Conservation (phyloP, 2,888 invertebrate species). For the Noctuana brunneofusca region DNA sequence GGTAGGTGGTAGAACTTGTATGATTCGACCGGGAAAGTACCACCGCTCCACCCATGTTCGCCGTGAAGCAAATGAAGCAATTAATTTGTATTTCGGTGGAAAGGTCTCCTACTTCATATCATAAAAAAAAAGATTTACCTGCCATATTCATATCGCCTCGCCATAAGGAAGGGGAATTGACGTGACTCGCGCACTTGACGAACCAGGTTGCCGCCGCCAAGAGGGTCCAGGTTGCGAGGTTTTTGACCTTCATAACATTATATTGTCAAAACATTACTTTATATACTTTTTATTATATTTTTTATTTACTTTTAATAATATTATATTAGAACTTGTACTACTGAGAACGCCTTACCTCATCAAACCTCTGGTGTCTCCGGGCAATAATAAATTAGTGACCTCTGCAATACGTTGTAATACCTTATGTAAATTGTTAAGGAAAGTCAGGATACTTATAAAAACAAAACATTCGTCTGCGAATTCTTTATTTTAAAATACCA, state of each 20-base stretch:
- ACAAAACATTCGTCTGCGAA: conserved; percentile 42
- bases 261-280: too few species aligned
- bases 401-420: too few species aligned
- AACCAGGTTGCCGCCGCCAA: conserved; percentile 69
- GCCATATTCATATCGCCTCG: conserved; percentile 53
- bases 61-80: too few species aligned
- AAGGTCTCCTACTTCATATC: too few species aligned
- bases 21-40: too few species aligned
- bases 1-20: too few species aligned
- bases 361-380: background rate
- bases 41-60: too few species aligned
- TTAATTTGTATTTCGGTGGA: too few species aligned
- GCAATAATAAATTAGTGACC: background rate
- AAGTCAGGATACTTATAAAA: conserved; percentile 41
- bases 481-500: conserved; percentile 41
- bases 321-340: background rate
- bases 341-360: conserved; percentile 40
- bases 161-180: conserved; percentile 59
- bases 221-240: conserved; percentile 61
- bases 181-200: conserved; percentile 65
- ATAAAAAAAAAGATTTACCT: too few species aligned
- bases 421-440: background rate
- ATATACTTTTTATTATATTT: too few species aligned
- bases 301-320: background rate
- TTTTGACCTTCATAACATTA: conserved; percentile 65